phyloP scores from a whole-genome alignment of 2,113 vertebrate genomes.

The Catharus minimus region DNA sequence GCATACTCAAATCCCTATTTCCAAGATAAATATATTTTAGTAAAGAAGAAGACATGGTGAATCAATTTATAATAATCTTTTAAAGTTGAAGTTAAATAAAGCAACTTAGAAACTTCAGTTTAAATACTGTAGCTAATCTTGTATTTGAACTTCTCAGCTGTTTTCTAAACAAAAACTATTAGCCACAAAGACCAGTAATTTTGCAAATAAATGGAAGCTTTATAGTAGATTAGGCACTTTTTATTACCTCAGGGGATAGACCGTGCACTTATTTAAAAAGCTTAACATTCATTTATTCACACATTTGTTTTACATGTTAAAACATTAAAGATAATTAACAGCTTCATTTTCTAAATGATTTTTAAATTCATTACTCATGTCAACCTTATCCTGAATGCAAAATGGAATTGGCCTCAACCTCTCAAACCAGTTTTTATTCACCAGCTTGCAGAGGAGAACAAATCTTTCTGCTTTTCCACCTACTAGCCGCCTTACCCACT shows the following conservation, averaged over 20 bases:
- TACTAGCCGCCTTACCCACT: neutral
- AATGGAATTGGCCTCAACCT: neutral
- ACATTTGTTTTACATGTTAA: slow-evolving; percentile 28
- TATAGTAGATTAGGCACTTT: neutral
- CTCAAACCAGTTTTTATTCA: slow-evolving; percentile 11
- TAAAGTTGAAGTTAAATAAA: neutral
- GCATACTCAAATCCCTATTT: neutral
- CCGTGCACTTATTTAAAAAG: neutral
- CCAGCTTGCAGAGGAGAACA: neutral
- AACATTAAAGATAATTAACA: slow-evolving; percentile 37
- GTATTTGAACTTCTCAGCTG: neutral
- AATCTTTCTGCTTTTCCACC: neutral
- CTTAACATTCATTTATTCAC: slow-evolving; percentile 32
- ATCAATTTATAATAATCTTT: neutral
- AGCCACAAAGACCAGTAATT: neutral
- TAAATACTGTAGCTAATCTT: neutral
- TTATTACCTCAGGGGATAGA: slow-evolving; percentile 1
- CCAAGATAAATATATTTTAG: neutral
- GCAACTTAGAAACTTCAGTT: neutral
- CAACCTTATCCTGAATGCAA: neutral
- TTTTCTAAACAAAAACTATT: neutral
- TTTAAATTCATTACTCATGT: slow-evolving; percentile 13
- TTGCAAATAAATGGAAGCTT: slow-evolving; percentile 3
- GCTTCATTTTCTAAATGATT: slow-evolving; percentile 23
- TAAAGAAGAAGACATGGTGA: neutral